Conservation (phyloP, 2,113 vertebrate genomes). For the Lepus americanus region DNA sequence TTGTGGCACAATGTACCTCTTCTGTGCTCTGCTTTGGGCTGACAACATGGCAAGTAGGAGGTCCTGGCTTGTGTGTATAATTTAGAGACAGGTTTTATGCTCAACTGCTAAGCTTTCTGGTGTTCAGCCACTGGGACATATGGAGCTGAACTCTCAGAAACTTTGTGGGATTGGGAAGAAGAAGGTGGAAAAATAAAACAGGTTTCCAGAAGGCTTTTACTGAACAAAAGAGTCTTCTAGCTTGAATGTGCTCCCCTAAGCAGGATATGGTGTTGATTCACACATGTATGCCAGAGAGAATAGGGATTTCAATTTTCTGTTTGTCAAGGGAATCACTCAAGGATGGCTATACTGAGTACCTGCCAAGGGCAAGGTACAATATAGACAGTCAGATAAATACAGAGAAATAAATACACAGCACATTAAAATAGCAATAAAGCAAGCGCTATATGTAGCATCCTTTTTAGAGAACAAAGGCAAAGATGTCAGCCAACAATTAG, state of each 20-base stretch:
- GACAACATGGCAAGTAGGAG: slow-evolving; percentile 71
- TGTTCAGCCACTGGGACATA: slow-evolving; percentile 70
- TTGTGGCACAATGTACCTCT: neutral
- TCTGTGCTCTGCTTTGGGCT: slow-evolving; percentile 25
- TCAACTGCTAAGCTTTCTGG: slow-evolving; percentile 62
- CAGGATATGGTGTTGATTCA: neutral
- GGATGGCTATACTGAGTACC: neutral
- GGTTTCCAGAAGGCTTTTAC: slow-evolving; percentile 45
- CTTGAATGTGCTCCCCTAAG: neutral
- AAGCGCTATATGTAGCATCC: neutral
- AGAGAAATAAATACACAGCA: neutral
- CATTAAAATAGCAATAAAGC: neutral
- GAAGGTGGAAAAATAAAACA: slow-evolving; percentile 58
- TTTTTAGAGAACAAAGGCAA: slow-evolving; percentile 50
- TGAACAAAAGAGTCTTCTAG: slow-evolving; percentile 1
- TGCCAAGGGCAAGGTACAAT: neutral
- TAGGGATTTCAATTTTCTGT: neutral
- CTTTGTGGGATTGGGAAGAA: slow-evolving; percentile 54
- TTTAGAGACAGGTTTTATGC: slow-evolving; percentile 75
- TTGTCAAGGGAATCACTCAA: neutral
- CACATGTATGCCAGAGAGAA: neutral
- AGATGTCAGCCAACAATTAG: neutral
- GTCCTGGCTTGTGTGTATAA: slow-evolving; percentile 61
- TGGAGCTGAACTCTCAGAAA: slow-evolving; percentile 15
- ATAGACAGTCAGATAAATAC: neutral